Evolutionary conservation across 1,140 invertebrate species (phyloP).

Genomic region (Brachionus manjavacas): DNA sequence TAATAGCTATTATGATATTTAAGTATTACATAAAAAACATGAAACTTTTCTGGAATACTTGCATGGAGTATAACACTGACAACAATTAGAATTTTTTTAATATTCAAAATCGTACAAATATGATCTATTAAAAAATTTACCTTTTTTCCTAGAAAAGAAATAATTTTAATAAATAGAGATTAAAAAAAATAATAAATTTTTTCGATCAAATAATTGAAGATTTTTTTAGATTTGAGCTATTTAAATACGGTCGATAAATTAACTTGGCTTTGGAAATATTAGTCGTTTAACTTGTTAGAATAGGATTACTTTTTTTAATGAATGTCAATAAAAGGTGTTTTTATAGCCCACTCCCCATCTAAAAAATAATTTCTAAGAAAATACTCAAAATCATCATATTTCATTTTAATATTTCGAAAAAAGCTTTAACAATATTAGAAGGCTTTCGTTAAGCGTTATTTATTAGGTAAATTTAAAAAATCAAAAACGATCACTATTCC

Average conservation of each 20-base stretch:
- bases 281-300: neutral
- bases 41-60: neutral
- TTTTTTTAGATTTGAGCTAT: neutral
- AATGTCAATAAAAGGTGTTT: neutral
- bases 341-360: neutral
- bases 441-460: neutral
- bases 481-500: neutral
- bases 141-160: neutral
- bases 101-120: neutral
- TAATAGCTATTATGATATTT: constrained; percentile 6
- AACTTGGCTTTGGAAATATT: neutral
- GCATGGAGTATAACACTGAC: neutral
- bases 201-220: neutral
- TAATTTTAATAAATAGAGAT: neutral
- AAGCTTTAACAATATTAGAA: neutral
- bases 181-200: neutral
- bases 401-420: neutral
- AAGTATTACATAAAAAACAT: neutral
- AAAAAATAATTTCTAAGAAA: neutral
- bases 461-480: neutral
- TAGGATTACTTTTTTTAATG: neutral
- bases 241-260: neutral
- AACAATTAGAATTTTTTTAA: neutral
- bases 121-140: neutral
- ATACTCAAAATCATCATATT: neutral